phyloP scores from a whole-genome alignment of 2,888 invertebrate species.

The Carterocephalus palaemon region DNA sequence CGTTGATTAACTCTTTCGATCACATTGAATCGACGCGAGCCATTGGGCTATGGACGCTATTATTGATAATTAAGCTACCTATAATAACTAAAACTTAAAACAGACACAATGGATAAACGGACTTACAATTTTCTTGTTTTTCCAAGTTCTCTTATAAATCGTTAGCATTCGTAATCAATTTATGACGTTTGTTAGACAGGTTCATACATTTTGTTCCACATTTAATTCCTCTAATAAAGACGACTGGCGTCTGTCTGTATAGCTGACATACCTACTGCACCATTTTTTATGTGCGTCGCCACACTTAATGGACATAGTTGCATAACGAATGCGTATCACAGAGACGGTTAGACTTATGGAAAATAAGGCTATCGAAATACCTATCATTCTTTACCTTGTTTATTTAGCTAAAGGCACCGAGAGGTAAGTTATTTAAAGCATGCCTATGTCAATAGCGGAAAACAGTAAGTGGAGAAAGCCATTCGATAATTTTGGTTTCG shows the following conservation, averaged over 20 bases:
- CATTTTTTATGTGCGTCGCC: slow-evolving; percentile 18
- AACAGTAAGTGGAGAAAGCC: too few relatives aligned
- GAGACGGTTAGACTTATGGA: neutral
- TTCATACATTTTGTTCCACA: slow-evolving; percentile 24
- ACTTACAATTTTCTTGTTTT: slow-evolving; percentile 12
- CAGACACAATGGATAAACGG: too few relatives aligned
- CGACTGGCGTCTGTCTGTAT: slow-evolving; percentile 20
- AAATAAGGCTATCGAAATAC: slow-evolving; percentile 1
- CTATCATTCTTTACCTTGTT: too few relatives aligned
- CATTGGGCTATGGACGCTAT: too few relatives aligned
- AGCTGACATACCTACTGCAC: slow-evolving; percentile 17
- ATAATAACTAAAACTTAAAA: too few relatives aligned
- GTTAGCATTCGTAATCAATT: slow-evolving; percentile 20
- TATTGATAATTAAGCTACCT: too few relatives aligned
- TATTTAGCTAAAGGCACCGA: too few relatives aligned
- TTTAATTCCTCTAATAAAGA: slow-evolving; percentile 21
- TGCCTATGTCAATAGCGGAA: too few relatives aligned
- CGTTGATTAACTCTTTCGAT: too few relatives aligned
- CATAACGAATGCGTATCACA: slow-evolving; percentile 16
- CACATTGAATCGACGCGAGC: too few relatives aligned
- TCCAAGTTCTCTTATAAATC: slow-evolving; percentile 9
- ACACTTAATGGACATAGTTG: slow-evolving; percentile 23
- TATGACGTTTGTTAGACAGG: slow-evolving; percentile 12
- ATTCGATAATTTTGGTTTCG: too few relatives aligned
- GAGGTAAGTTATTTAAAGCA: too few relatives aligned